Base-by-base conservation (phyloP, 2,113 vertebrate genomes). In the Plecotus auritus region DNA sequence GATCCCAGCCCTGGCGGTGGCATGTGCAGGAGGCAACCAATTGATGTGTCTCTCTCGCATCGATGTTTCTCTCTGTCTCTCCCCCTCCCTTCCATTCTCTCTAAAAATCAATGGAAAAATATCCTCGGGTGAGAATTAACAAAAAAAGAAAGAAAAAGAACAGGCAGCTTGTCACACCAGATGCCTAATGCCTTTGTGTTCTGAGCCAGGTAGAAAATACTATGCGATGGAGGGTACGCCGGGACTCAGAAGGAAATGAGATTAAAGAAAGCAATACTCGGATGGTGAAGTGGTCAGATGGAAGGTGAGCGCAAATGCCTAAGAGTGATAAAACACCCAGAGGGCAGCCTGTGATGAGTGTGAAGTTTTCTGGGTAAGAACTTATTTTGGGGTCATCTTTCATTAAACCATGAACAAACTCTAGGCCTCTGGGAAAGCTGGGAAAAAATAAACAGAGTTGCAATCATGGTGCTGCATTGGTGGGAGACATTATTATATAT, bases 211-310 rank as follows among this genome's bases (percentile, higher is more conserved):
- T 99, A 54, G 99, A 99, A 96, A 99, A 99, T 95, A 99, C 99
- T 0, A 99, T 99, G 85, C 98, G 99, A 4, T 99, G 99, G 99
- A 97, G 99, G 87, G 98, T 97, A 61, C 99, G 99, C 13, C 97
- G 95, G n/a, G 99, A 99, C 30, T 98, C 99, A 86, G 99, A 99
- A 42, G 99, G 99, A 85, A 99, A 97, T 14, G 99, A 99, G 93
- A 85, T 98, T 17, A 98, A 99, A 26, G 99, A 99, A 94, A 99
- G 99, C 84, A 99, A 99, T 7, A 98, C 99, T 0, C 98, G 99
- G 30, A 99, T 99, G 13, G 99, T 99, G 37, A 99, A 99, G 51
- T 99, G 99, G 99, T 99, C 99, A 4, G 99, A 99, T 14, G 99
- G 99, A 95, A 99, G 99, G 99, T 99, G 59, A 93, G 98, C 11